Base-by-base conservation (phyloP, 2,888 invertebrate species). In the Seira ritae region DNA sequence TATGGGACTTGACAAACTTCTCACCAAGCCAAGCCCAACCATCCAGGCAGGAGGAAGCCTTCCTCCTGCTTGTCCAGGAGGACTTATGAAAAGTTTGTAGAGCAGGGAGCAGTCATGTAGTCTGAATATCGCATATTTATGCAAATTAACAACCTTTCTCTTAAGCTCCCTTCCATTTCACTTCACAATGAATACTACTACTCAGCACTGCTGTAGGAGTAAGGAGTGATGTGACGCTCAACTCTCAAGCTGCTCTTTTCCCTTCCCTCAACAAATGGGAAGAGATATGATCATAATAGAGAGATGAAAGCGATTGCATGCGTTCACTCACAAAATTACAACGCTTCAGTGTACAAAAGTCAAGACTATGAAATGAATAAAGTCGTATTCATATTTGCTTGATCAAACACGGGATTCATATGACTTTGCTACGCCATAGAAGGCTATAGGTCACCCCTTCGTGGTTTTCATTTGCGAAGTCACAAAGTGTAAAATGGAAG, bases 131-230 rank as follows among this genome's bases (percentile, higher is more conserved):
- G 69, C 69, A 71, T 76, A 76, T 75, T 76, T 81, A 81, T 81
- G 81, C 76, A 81, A 81, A 81, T 81, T 75, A 76, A 76, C 71
- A 71, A 71, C 71, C 71, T 70, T 60, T 31, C 72, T 50, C 24
- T 24, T 60, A 60, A 60, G 17, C 60, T 60, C 17, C 17, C 17
- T 66, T 50, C 66, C 23, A 46, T 17, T 22, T 66, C 46, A 19
- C 20, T 67, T n/a, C n/a, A 66, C n/a, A 62, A 8, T 37, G 60
- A 73, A 73, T n/a, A 37, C 24, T n/a, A n/a, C n/a, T n/a, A n/a
- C n/a, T n/a, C n/a, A n/a, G n/a, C n/a, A n/a, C n/a, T n/a, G n/a
- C n/a, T n/a, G n/a, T n/a, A n/a, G n/a, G n/a, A n/a, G n/a, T n/a
- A n/a, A n/a, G n/a, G 31, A 50, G 20, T 50, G 23, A 31, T 62